phyloP scores from a whole-genome alignment of 2,888 invertebrate species.

The Harpalus rubripes region DNA sequence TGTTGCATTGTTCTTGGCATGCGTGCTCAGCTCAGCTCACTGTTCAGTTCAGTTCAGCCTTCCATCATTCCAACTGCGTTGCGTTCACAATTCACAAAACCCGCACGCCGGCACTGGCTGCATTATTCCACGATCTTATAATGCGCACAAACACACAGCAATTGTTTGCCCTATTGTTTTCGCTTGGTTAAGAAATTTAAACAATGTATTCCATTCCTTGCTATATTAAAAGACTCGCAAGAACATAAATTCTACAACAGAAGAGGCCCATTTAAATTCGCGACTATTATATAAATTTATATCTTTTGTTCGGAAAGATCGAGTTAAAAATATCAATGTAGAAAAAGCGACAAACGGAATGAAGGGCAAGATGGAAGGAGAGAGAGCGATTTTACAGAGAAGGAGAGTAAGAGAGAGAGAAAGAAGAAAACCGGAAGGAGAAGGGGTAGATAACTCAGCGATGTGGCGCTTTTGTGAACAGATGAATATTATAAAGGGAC shows the following conservation, averaged over 20 bases:
- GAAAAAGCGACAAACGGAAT: slow-evolving; percentile 44
- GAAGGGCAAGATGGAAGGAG: slow-evolving; percentile 29
- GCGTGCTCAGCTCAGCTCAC: slow-evolving; percentile 16
- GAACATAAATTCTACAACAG: slow-evolving; percentile 66
- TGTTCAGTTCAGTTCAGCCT: slow-evolving; percentile 21
- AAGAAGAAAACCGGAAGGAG: slow-evolving; percentile 56
- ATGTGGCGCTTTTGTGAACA: slow-evolving; percentile 77
- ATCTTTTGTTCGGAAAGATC: slow-evolving; percentile 70
- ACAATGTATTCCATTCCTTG: slow-evolving; percentile 66
- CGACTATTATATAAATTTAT: slow-evolving; percentile 69
- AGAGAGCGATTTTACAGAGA: neutral
- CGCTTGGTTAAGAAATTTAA: slow-evolving; percentile 67
- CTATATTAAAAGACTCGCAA: slow-evolving; percentile 62
- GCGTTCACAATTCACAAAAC: slow-evolving; percentile 11
- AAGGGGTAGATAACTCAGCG: slow-evolving; percentile 73
- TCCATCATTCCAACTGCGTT: slow-evolving; percentile 31
- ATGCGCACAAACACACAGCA: slow-evolving; percentile 62
- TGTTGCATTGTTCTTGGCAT: slow-evolving; percentile 43
- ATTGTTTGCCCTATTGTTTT: slow-evolving; percentile 66
- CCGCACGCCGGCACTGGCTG: slow-evolving; percentile 35
- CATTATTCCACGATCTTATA: slow-evolving; percentile 63
- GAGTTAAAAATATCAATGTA: slow-evolving; percentile 75
- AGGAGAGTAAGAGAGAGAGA: slow-evolving; percentile 1
- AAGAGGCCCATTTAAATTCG: slow-evolving; percentile 62
- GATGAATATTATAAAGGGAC: slow-evolving; percentile 78